A percentile compares a stretch with the other conserved stretches of the same genome.
These are phyloP conservation scores for Eucidaris tribuloides DNA, from an alignment of 35 echinoderm and acorn worm genomes.

Conservation along the genomic window DNA sequence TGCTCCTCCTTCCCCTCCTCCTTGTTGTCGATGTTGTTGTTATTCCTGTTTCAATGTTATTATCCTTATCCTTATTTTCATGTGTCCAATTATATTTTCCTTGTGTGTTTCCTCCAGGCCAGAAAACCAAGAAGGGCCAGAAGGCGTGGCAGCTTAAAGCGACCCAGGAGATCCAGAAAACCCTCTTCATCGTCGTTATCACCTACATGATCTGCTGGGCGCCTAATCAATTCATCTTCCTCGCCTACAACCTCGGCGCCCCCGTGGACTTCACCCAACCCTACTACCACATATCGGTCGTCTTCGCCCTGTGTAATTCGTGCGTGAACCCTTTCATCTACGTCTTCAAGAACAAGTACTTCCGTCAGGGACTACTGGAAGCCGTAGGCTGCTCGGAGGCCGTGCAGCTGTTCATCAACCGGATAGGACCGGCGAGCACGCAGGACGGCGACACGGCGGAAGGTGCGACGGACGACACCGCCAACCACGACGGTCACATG, in stretches of 20 bases:
- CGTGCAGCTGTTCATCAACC: background rate
- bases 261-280: conserved; percentile 57
- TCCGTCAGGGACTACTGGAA: conserved; percentile 53
- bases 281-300: conserved; percentile 62
- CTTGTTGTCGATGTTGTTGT: too few species aligned
- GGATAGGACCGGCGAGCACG: conserved; percentile 5
- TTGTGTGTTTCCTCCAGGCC: too few species aligned
- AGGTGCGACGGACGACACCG: too few species aligned
- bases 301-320: conserved; percentile 66
- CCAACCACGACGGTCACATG: too few species aligned
- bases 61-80: too few species aligned
- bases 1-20: too few species aligned
- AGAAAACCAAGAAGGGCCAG: conserved; percentile 19
- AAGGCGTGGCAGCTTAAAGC: conserved; percentile 74
- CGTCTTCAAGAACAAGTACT: conserved; percentile 76
- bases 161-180: conserved; percentile 60
- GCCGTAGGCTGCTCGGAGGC: background rate
- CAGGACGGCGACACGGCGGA: too few species aligned
- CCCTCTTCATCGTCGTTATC: conserved; percentile 71
- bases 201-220: conserved; percentile 83
- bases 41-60: too few species aligned
- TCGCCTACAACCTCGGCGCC: conserved; percentile 51
- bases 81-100: too few species aligned
- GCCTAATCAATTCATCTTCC: conserved; percentile 69
- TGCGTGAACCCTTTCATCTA: conserved; percentile 89